These are phyloP conservation scores for Araneus ventricosus DNA, from an alignment of 1,140 invertebrate species.

Conservation along the genomic window DNA sequence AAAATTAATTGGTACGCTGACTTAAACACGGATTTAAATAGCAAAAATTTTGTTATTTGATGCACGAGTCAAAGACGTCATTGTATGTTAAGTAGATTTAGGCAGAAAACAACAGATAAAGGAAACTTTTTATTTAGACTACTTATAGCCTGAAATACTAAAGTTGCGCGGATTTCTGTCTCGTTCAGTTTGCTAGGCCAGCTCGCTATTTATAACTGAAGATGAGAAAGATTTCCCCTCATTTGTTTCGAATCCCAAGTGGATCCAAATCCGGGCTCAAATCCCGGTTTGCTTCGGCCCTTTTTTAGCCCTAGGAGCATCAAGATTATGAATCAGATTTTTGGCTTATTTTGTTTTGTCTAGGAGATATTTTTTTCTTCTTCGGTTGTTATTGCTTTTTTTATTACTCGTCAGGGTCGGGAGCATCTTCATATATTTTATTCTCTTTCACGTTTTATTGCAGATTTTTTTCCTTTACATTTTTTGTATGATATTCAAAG, in stretches of 20 bases:
- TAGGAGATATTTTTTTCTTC: neutral
- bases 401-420: neutral
- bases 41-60: too few species aligned
- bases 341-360: conserved; percentile 13
- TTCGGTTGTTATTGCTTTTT: conserved; percentile 3
- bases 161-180: neutral
- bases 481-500: too few species aligned
- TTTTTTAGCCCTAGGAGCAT: conserved; percentile 61
- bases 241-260: conserved; percentile 58
- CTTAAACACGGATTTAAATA: too few species aligned
- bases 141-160: conserved; percentile 59
- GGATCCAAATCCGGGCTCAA: conserved; percentile 47
- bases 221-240: conserved; percentile 33
- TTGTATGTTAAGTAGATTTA: neutral
- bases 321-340: conserved; percentile 55
- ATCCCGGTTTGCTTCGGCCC: conserved; percentile 48
- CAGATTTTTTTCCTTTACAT: too few species aligned
- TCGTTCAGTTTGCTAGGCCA: neutral
- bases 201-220: conserved; percentile 59
- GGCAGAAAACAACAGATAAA: conserved; percentile 18
- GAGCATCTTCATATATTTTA: neutral
- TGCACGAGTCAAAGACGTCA: too few species aligned
- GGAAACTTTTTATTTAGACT: neutral
- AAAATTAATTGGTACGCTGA: too few species aligned
- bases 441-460: neutral